These are phyloP conservation scores for Varroa destructor DNA, from an alignment of 1,140 invertebrate species.

Conservation along the genomic window DNA sequence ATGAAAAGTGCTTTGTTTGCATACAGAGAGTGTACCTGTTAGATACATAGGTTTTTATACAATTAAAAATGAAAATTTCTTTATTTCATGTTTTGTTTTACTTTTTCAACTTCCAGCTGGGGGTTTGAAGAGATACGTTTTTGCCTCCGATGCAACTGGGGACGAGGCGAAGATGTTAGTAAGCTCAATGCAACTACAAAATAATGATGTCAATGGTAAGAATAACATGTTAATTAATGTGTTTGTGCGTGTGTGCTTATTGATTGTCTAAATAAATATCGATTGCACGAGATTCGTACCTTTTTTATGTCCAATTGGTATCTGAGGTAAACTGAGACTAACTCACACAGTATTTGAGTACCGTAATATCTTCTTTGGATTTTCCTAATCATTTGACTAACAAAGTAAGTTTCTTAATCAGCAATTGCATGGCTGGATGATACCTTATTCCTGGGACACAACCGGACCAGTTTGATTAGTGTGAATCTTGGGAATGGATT, in stretches of 20 bases:
- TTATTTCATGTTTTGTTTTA: conserved; percentile 2
- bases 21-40: too few species aligned
- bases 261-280: too few species aligned
- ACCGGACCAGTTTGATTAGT: conserved; percentile 51
- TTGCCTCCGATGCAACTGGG: conserved; percentile 37
- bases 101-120: background rate
- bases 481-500: conserved; percentile 52
- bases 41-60: too few species aligned
- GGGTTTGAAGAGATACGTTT: conserved; percentile 41
- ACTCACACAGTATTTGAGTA: too few species aligned
- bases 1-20: too few species aligned
- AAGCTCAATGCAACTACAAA: conserved; percentile 29
- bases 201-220: conserved; percentile 19
- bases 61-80: background rate
- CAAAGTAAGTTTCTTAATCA: too few species aligned
- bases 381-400: too few species aligned
- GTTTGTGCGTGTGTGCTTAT: too few species aligned
- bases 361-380: too few species aligned
- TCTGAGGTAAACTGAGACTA: too few species aligned
- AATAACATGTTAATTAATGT: background rate
- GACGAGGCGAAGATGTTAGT: conserved; percentile 33
- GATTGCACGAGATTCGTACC: too few species aligned
- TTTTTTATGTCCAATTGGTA: too few species aligned
- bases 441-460: conserved; percentile 51
- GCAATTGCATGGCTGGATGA: conserved; percentile 57